Evolutionary conservation across 2,888 invertebrate genomes (phyloP), one percentile per base, ranked within the genome.

Genomic region (Electrophaes corylata): DNA sequence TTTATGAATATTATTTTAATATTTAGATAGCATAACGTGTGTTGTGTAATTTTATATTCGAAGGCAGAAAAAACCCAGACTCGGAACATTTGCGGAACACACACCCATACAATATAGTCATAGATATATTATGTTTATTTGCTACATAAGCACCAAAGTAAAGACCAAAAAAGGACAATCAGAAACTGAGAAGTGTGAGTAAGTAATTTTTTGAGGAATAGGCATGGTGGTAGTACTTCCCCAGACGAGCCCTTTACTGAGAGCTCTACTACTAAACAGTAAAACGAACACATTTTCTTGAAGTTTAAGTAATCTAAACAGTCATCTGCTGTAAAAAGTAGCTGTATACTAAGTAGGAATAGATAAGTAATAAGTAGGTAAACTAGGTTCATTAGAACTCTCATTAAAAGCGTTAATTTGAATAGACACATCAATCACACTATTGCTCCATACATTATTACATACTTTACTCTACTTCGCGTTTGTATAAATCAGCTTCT

Each of bases 361-460:
- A 52, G 23, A 23, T 49, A 59, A 51, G 50, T 52, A 29, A 23
- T 49, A 59, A 51, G 50, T 52, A 29, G 19, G 10, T 37, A 14
- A 64, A 46, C 20, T 51, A 57, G 53, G 56, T 59, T 57, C 47
- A 63, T 50, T 48, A 58, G 31, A 48, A 33, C 40, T 45, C 45
- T 55, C 56, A 64, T 58, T 62, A 54, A 57, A 8, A 44, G 26
- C 46, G 35, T 40, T 23, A 39, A 66, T 66, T 66, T 66, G 66
- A 66, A 66, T 64, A 64, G 60, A 33, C 29, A 45, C 66, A 61
- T 66, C 64, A 59, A 66, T 66, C 66, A 66, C 41, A 45, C 39
- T 29, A 62, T 63, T 57, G 40, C 61, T 26, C 18, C 60, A 67
- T 26, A 26, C 8, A 26, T 6, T 1, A 0, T 45, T 23, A 49